Base-by-base conservation (phyloP, 2,113 vertebrate species). In the Rhinolophus sinicus region DNA sequence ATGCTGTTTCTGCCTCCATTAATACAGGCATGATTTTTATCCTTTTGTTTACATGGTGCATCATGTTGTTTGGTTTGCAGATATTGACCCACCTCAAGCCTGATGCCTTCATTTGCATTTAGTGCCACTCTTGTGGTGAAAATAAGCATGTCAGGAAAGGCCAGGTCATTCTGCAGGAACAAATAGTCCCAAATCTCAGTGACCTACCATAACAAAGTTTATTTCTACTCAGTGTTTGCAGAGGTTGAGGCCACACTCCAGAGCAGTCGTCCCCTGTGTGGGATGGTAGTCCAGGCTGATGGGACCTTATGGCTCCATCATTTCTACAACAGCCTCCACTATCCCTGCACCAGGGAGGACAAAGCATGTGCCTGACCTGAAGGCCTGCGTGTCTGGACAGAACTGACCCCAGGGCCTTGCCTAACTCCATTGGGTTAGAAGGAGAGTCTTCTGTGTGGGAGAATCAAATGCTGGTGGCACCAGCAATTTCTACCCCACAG, bases 381-480 rank as follows among this genome's bases (percentile, higher is more conserved):
- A 19, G 64, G 35, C 3, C n/a, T 4, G 13, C 13, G 33, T 44
- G 21, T 44, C 69, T 54, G 67, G 18, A 28, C 52, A 21, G 40
- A 26, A 50, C 2, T 18, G 30, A 40, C 33, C n/a, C 9, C 10
- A 28, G 0, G 3, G 21, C 33, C 62, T 1, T 8, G 4, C 3
- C 8, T 8, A 22, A 70, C 13, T 8, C 47, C 56, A 58, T 24
- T n/a, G 30, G 26, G 11, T 38, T 64, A 26, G 8, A 38, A 14
- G 8, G 8, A 14, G 11, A 52, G n/a, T 22, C 4, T 14, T 62
- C 60, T 38, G 6, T 38, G 56, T n/a, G 38, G 14, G 33, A n/a
- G 24, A 5, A 6, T 21, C 22, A 28, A 7, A 15, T 21, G 13
- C 15, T 64, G 82, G 40, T 4, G 19, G 40, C 50, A 26, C 18